phyloP scores from a whole-genome alignment of 1,140 invertebrate genomes.

The Drusus annulatus region DNA sequence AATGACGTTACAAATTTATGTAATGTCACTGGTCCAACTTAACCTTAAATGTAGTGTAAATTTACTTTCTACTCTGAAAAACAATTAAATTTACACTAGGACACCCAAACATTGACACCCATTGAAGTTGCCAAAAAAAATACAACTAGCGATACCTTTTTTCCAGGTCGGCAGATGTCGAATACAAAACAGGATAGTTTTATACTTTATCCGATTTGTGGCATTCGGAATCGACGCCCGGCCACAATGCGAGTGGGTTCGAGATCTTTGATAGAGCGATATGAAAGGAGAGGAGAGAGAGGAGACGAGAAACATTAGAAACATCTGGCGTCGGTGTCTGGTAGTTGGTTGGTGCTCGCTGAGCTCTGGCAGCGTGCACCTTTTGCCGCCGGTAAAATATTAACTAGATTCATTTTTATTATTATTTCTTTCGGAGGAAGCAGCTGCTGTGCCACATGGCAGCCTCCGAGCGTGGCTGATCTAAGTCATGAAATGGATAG shows the following conservation, averaged over 20 bases:
- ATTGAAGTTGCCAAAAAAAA: neutral
- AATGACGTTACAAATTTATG: too few relatives aligned
- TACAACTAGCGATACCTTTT: neutral
- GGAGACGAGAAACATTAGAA: neutral
- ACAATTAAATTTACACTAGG: too few relatives aligned
- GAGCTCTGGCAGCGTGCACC: neutral
- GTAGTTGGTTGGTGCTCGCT: neutral
- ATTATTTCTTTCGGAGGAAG: neutral
- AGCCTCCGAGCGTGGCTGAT: neutral
- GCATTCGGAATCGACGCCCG: neutral
- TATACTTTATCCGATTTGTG: neutral
- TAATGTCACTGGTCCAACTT: too few relatives aligned
- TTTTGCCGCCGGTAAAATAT: neutral
- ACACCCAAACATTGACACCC: too few relatives aligned
- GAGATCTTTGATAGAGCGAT: neutral
- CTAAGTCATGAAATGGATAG: neutral
- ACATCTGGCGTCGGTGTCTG: constrained; percentile 5
- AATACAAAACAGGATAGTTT: too few relatives aligned
- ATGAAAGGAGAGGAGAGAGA: neutral
- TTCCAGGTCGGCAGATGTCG: neutral
- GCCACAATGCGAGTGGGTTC: neutral
- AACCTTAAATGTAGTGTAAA: too few relatives aligned
- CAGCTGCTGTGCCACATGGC: neutral
- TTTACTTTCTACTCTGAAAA: too few relatives aligned
- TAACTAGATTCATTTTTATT: constrained; percentile 7